Base-by-base conservation (phyloP, 2,888 invertebrate genomes). In the Zeuzera pyrina region DNA sequence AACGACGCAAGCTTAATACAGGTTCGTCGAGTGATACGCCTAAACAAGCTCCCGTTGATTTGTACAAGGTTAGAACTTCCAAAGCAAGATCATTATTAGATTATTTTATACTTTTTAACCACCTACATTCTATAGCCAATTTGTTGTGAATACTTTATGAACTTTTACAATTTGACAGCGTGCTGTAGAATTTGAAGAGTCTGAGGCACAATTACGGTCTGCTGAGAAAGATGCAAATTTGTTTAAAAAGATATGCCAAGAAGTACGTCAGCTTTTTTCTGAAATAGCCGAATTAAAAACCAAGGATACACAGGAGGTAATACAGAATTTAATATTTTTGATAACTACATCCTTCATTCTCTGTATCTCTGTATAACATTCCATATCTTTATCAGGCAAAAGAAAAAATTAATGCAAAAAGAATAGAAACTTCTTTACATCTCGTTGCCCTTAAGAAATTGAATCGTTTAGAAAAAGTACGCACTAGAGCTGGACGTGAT, bases 401-500 rank as follows among this genome's bases (percentile, higher is more conserved):
- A 50, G 84, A 85, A 31, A 88, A 89, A 57, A 87, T 93, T 4
- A 84, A 84, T 35, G 86, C 89, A 32, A 88, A 91, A 48, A 85
- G 90, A 51, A 86, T 90, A 31, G 88, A 92, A 50, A 91, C 91
- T 1, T 90, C 91, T 0, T 69, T 95, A 31, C 86, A 89, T 52
- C 88, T 95, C 53, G 90, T 95, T n/a, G 85, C 91, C 32, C 71
- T 97, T 30, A 96, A 95, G 59, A 96, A 95, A 67, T 71, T 97
- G 1, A 97, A 97, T 69, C 87, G 97, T 12, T 81, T 95, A 51
- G 95, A 95, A 55, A 97, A 97, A 71, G 91, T 95, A 30, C 88
- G 94, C 2, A 91, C 94, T 21, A 91, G 94, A 51, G 87, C 90
- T 38, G 91, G 93, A 0, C 85, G 95, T 30, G 96, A 97, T 69